Conservation (phyloP, 1,140 invertebrate species). For the Odontomachus brunneus region DNA sequence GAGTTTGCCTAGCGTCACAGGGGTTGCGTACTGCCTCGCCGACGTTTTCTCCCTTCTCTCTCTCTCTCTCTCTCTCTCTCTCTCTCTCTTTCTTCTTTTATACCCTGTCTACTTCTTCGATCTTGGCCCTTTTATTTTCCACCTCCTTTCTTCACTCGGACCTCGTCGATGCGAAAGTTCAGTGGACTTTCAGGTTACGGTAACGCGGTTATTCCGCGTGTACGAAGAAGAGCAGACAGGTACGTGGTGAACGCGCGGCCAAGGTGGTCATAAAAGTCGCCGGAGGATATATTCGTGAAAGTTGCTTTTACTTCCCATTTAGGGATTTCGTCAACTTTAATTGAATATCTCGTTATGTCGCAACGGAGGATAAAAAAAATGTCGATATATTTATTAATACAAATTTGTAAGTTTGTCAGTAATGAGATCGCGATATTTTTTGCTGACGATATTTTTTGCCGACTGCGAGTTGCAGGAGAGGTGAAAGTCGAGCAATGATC, state of each 20-base stretch:
- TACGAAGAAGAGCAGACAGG: not conserved
- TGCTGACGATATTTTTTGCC: no score
- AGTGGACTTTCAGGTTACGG: constrained; percentile 36
- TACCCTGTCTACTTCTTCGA: not conserved
- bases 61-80: constrained; percentile 2
- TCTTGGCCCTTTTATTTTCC: constrained; percentile 27
- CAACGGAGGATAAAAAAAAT: not conserved
- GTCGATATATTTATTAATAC: no score
- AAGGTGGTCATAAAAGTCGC: not conserved
- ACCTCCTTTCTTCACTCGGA: not conserved
- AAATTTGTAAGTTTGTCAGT: no score
- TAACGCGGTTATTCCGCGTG: constrained; percentile 48
- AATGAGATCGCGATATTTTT: no score
- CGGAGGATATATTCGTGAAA: not conserved
- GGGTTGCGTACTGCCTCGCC: constrained; percentile 12
- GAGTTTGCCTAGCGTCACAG: constrained; percentile 65
- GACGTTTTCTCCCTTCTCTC: constrained; percentile 33
- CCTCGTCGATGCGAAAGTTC: constrained; percentile 43
- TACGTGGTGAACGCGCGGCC: not conserved
- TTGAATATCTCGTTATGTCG: not conserved
- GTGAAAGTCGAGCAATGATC: no score
- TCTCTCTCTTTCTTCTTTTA: constrained; percentile 41
- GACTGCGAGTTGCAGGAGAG: no score
- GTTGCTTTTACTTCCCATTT: not conserved
- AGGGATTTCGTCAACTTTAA: constrained; percentile 21